Conservation (phyloP, 2,888 invertebrate genomes). For the Eupithecia tripunctaria region DNA sequence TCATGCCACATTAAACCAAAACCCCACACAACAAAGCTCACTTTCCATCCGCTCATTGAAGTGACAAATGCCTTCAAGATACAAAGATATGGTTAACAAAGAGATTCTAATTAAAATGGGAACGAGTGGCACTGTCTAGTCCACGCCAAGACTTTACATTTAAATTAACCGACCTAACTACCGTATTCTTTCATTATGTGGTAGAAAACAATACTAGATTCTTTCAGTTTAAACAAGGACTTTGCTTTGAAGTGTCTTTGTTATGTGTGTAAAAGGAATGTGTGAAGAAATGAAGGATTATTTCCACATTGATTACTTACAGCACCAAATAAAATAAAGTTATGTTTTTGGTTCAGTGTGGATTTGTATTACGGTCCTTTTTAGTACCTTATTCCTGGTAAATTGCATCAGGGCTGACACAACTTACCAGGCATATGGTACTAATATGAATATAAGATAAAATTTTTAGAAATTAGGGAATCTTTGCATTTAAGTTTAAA, state of each 20-base stretch:
- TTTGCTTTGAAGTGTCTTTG: not conserved
- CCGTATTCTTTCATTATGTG: constrained; percentile 29
- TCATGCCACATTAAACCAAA: constrained; percentile 3
- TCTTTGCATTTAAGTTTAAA: too few species aligned
- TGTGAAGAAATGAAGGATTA: not conserved
- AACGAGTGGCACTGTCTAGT: constrained; percentile 33
- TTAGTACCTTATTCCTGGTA: too few species aligned
- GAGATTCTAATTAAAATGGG: constrained; percentile 47
- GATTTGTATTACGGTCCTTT: too few species aligned
- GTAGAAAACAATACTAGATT: constrained; percentile 10
- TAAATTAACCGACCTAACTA: constrained; percentile 37
- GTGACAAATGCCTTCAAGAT: constrained; percentile 33
- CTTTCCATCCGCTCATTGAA: constrained; percentile 9
- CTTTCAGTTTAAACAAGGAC: not conserved
- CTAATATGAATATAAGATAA: too few species aligned
- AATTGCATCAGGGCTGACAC: too few species aligned
- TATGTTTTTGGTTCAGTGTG: too few species aligned
- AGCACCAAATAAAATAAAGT: not conserved
- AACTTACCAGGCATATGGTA: too few species aligned
- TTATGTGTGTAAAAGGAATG: not conserved
- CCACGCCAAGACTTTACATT: constrained; percentile 40
- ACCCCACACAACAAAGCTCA: constrained; percentile 2
- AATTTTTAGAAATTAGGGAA: too few species aligned
- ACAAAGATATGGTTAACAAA: constrained; percentile 45
- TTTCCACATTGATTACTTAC: not conserved